Evolutionary conservation across 1,140 invertebrate species (phyloP).

Genomic region (Philotrypesis tridentata): DNA sequence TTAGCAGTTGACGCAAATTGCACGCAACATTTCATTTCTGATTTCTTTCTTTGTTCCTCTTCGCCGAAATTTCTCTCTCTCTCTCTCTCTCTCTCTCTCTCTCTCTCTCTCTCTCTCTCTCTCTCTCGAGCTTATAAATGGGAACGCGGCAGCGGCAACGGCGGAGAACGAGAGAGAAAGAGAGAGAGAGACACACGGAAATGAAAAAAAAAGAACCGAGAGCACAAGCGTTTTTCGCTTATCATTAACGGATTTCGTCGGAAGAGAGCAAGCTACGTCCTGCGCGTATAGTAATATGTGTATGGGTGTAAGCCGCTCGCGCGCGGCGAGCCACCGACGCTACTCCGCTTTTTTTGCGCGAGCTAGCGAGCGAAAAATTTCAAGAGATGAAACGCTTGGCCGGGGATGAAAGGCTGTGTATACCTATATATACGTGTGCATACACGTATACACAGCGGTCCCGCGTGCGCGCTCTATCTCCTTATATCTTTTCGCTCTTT

Average conservation of each 20-base stretch:
- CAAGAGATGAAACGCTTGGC: conserved; percentile 22
- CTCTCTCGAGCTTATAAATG: not conserved
- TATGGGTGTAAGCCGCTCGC: not conserved
- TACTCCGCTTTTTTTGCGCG: not conserved
- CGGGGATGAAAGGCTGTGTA: conserved; percentile 21
- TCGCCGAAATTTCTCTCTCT: too few relatives aligned
- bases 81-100: not conserved
- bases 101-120: not conserved
- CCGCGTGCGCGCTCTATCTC: not conserved
- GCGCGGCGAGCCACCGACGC: too few relatives aligned
- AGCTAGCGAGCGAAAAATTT: conserved; percentile 23
- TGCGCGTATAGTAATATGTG: not conserved
- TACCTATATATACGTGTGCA: too few relatives aligned
- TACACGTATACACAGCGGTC: not conserved
- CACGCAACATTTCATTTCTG: too few relatives aligned
- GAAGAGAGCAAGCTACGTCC: not conserved
- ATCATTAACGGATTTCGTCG: conserved; percentile 10
- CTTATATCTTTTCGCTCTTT: not conserved
- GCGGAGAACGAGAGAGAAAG: too few relatives aligned
- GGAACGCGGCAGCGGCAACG: not conserved
- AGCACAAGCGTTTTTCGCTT: not conserved
- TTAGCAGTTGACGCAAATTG: too few relatives aligned
- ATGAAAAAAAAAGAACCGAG: not conserved
- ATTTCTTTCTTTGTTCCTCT: too few relatives aligned
- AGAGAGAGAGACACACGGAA: too few relatives aligned